Percentiles rank a stretch among this genome's conserved stretches.
Conservation (phyloP, 2,888 invertebrate species). For the Thymelicus acteon region DNA sequence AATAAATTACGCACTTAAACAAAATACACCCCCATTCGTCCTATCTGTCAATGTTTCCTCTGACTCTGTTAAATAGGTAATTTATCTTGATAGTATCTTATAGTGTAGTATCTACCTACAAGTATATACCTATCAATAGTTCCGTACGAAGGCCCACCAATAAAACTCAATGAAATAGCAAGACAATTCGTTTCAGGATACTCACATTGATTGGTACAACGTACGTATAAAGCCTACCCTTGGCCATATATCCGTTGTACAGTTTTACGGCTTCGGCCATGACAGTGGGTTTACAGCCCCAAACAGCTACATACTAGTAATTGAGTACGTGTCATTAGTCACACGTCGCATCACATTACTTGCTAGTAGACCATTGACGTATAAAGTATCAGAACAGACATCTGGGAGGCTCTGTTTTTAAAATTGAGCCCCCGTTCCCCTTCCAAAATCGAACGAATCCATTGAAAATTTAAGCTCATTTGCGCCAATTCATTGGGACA, state of each 20-base stretch:
- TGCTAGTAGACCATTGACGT: too few species aligned
- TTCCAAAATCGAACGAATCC: too few species aligned
- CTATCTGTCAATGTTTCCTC: background rate
- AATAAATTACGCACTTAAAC: too few species aligned
- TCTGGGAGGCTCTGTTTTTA: too few species aligned
- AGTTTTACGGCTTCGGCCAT: slow-evolving; percentile 27
- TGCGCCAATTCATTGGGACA: too few species aligned
- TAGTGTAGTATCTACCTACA: background rate
- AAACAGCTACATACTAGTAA: slow-evolving; percentile 7
- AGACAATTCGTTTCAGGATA: slow-evolving; percentile 27
- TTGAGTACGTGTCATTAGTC: slow-evolving; percentile 9
- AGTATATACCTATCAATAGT: background rate
- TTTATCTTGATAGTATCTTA: background rate
- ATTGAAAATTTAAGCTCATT: too few species aligned
- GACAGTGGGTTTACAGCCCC: slow-evolving; percentile 28
- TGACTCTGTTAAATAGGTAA: background rate
- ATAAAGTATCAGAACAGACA: too few species aligned
- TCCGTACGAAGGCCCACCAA: slow-evolving; percentile 5
- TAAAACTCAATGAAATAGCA: slow-evolving; percentile 32
- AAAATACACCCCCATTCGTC: too few species aligned
- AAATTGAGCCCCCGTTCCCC: too few species aligned
- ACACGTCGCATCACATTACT: background rate
- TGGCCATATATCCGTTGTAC: slow-evolving; percentile 17
- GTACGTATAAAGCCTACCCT: slow-evolving; percentile 18
- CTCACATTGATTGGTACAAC: slow-evolving; percentile 20